phyloP scores from a whole-genome alignment of 2,888 invertebrate species.

The Epinotia ramella region DNA sequence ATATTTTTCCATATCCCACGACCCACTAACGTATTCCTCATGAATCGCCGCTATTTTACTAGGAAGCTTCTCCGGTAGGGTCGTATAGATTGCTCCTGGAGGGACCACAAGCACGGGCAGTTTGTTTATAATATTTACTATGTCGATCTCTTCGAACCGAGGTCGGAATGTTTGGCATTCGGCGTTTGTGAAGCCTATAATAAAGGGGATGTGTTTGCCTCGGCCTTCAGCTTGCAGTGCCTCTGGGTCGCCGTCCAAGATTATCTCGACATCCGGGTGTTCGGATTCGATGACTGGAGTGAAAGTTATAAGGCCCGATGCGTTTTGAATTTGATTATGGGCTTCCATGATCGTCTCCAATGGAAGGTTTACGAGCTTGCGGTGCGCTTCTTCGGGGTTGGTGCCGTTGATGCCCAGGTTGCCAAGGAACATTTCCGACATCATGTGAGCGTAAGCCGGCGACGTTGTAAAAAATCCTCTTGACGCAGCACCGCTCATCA shows the following conservation, averaged over 20 bases:
- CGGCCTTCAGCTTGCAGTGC: constrained; percentile 61
- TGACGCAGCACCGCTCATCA: constrained; percentile 71
- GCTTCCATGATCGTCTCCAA: constrained; percentile 64
- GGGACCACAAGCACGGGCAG: constrained; percentile 61
- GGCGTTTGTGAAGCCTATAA: constrained; percentile 69
- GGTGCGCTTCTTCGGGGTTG: constrained; percentile 63
- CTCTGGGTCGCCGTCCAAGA: constrained; percentile 72
- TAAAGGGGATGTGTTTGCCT: constrained; percentile 67
- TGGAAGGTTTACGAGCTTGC: constrained; percentile 62
- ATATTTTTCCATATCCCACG: constrained; percentile 60
- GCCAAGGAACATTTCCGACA: constrained; percentile 61
- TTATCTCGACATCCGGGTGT: constrained; percentile 64
- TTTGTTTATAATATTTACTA: constrained; percentile 56
- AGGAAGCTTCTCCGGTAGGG: constrained; percentile 50
- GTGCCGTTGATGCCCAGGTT: constrained; percentile 75
- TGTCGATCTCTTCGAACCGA: constrained; percentile 62
- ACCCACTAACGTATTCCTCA: constrained; percentile 62
- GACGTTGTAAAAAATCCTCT: constrained; percentile 65
- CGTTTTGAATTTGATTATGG: constrained; percentile 61
- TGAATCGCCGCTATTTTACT: constrained; percentile 56
- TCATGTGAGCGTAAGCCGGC: constrained; percentile 61
- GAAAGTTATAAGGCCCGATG: constrained; percentile 65
- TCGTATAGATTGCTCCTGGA: constrained; percentile 56
- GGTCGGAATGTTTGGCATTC: constrained; percentile 72
- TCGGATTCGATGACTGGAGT: constrained; percentile 69